Evolutionary conservation across 2,888 invertebrate genomes (phyloP), one percentile per base, ranked within the genome.

Genomic region (Ochropacha duplaris): DNA sequence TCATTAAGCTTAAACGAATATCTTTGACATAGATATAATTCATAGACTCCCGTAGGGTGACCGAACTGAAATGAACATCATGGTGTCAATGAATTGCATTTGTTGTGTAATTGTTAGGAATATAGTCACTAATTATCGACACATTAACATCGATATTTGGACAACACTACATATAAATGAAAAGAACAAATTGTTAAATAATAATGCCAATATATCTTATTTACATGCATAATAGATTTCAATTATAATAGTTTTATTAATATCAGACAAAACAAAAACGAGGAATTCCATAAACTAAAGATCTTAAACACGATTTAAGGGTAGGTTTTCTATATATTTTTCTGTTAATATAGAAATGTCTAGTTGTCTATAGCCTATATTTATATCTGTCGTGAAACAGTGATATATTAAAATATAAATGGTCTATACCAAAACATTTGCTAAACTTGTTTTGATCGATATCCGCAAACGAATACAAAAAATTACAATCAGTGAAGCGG

Each of bases 141-240:
- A 44, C 36, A 1, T 9, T 19, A 19, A 3, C 44, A 44, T 44
- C 44, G 44, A 44, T 44, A 19, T 44, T 44, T 9, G 9, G 44
- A 44, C 19, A 44, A 44, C 44, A 44, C 44, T 44, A 44, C 44
- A 44, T 1, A 44, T 22, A 54, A 63, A 57, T 54, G 59, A 64
- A 60, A 64, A 55, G 58, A 66, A 55, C 60, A 62, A 64, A 54
- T 4, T 51, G 61, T 66, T 65, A 69, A 73, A 74, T 71, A 76
- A 76, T 78, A 79, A 78, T 81, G 76, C 79, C 79, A 83, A 83
- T 83, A 82, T 79, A 79, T 75, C 81, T 82, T 86, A 86, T 86
- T 83, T 87, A 87, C 86, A 86, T 73, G 81, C 76, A 75, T 62
- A 71, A 68, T 72, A 68, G 54, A 58, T 62, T 60, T 61, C 62